These are phyloP conservation scores for Lepidurus arcticus DNA, from an alignment of 1,140 invertebrate genomes.

Conservation along the genomic window DNA sequence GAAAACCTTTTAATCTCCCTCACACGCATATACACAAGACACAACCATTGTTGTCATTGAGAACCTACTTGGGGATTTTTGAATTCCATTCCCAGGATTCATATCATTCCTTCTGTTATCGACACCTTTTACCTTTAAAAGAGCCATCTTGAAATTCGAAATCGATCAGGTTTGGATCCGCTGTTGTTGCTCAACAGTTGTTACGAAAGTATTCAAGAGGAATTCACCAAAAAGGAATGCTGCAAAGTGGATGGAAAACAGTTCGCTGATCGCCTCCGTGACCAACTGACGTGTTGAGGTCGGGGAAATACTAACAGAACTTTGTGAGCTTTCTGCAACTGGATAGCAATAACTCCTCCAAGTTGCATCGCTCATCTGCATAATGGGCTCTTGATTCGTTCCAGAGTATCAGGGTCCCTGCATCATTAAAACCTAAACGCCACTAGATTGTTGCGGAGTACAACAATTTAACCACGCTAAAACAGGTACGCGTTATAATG, in stretches of 20 bases:
- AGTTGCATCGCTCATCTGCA: not conserved
- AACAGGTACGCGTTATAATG: not conserved
- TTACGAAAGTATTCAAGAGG: not conserved
- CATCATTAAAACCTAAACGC: not conserved
- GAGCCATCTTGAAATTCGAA: not conserved
- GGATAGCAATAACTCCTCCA: not conserved
- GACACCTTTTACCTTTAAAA: not conserved
- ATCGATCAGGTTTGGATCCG: not conserved
- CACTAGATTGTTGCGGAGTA: not conserved
- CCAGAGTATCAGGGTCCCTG: not conserved
- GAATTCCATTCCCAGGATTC: conserved; percentile 21
- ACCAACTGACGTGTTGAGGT: not conserved
- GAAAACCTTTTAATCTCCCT: not conserved
- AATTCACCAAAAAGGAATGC: no score
- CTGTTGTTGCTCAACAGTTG: not conserved
- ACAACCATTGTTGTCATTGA: conserved; percentile 3
- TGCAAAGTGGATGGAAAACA: not conserved
- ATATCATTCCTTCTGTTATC: conserved; percentile 12
- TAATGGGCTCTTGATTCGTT: not conserved
- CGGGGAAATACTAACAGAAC: not conserved
- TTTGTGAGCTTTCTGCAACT: not conserved
- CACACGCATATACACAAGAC: not conserved
- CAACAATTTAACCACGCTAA: not conserved
- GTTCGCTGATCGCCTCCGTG: not conserved
- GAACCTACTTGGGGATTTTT: not conserved